These are phyloP conservation scores for Agrilus planipennis DNA, from an alignment of 1,140 invertebrate species.

Conservation along the genomic window DNA sequence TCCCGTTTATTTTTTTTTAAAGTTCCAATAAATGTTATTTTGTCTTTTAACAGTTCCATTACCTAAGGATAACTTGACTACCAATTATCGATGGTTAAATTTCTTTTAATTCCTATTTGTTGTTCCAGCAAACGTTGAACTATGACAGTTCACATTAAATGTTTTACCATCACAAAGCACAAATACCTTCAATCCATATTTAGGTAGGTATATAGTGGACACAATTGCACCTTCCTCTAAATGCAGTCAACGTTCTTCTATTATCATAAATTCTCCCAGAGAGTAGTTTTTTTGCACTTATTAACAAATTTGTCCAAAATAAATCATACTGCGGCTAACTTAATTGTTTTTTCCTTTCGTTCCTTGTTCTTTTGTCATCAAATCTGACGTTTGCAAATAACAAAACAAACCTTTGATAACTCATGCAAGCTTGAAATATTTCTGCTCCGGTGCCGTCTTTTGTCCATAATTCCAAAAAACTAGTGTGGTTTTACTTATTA, in stretches of 20 bases:
- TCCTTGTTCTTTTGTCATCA: constrained; percentile 8
- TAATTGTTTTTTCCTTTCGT: constrained; percentile 5
- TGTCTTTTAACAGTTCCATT: constrained; percentile 18
- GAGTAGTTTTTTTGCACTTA: constrained; percentile 5
- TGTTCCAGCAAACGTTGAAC: constrained; percentile 20
- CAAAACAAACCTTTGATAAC: constrained; percentile 5
- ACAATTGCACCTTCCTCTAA: constrained; percentile 7
- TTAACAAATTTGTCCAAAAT: constrained; percentile 7
- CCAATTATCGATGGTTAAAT: constrained; percentile 26
- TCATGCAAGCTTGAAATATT: constrained; percentile 8
- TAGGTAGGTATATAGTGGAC: constrained; percentile 9
- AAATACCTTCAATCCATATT: constrained; percentile 9
- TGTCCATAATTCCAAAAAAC: constrained; percentile 7
- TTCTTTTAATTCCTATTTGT: constrained; percentile 19
- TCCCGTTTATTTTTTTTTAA: constrained; percentile 28
- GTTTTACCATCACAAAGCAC: constrained; percentile 7
- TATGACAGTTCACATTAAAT: constrained; percentile 15
- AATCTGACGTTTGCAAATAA: constrained; percentile 4
- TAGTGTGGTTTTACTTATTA: constrained; percentile 6
- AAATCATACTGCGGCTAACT: constrained; percentile 6
- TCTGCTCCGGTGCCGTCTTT: constrained; percentile 7
- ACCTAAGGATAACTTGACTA: constrained; percentile 21
- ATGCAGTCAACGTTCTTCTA: constrained; percentile 7
- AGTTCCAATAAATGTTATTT: constrained; percentile 25
- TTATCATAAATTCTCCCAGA: constrained; percentile 7